Base-by-base conservation (phyloP, 64 coral and sea anemone genomes). In the Porites australiensis region DNA sequence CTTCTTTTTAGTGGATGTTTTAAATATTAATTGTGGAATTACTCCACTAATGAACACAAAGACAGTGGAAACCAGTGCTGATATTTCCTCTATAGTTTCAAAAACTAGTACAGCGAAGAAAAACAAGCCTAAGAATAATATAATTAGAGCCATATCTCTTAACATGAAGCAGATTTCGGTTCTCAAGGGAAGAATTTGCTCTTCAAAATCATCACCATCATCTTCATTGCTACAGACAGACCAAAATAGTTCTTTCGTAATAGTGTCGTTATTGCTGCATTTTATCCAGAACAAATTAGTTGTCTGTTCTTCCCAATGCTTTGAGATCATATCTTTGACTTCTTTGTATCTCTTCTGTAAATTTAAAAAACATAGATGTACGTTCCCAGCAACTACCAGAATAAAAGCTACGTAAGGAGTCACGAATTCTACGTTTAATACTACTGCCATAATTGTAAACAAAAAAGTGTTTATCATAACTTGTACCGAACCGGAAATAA, bases 131-230 rank as follows among this genome's bases (percentile, higher is more conserved):
- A 82, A 82, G 64, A 82, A 64, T 46, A 23, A 13, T 37, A 63
- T 64, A 47, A 63, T 82, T 21, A 82, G 58, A 16, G 13, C 58
- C 22, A 82, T 64, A 64, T 82, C 58, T 13, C 79, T 27, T 13
- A 82, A 21, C 79, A 82, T 82, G 20, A 1, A 44, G 44, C 79
- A 82, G 12, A 82, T 82, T 82, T 82, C 79, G 4, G 79, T 13
- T 64, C 23, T 82, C 2, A 82, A 13, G 27, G 79, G 79, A 27
- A 82, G 43, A 45, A 82, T 15, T 11, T 74, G 37, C 44, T 72
- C 44, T 74, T 74, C 43, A 37, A 10, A 46, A 37, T 74, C 44
- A n/a, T n/a, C n/a, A n/a, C n/a, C n/a, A n/a, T n/a, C n/a, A n/a
- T 74, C 44, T 44, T 37, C 27, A 5, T 37, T 82, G 58, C 37